Evolutionary conservation across 2,888 invertebrate species (phyloP), one percentile per base, ranked within the genome.

Genomic region (Ceratothoa steindachneri): DNA sequence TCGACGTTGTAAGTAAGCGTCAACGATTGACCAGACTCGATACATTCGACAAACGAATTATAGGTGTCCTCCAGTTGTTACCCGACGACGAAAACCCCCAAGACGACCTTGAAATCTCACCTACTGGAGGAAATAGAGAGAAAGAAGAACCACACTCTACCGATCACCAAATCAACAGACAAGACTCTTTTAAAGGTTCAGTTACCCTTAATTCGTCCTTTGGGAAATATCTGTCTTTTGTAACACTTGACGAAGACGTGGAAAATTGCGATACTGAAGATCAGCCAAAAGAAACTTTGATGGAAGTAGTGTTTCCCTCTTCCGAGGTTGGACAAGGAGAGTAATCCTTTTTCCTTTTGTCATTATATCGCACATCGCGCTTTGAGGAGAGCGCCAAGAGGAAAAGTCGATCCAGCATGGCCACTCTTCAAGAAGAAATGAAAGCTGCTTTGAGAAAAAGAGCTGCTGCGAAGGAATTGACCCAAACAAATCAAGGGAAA

Each of bases 141-240:
- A 41, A 41, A 41, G 15, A 41, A 41, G 41, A 41, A 41, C 5
- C 5, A 9, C 41, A 9, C 41, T 41, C 41, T 9, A 5, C n/a
- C 19, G 67, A 31, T 19, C 31, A 22, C 9, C 29, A 28, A 53
- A 12, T 55, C 12, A 19, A 30, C n/a, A 70, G 31, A 22, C 75
- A 78, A 60, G 75, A 78, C 69, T 75, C 75, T 28, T 78, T 78
- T 70, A 73, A 76, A 65, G 75, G n/a, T n/a, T n/a, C n/a, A n/a
- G n/a, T n/a, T n/a, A n/a, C n/a, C n/a, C n/a, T n/a, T n/a, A n/a
- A n/a, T n/a, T n/a, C n/a, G 24, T 75, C 78, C 4, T 78, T 78
- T 67, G 75, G 73, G 30, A 75, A 75, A 24, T 78, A 75, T 64
- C 55, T 78, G 19, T 71, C 75, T n/a, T 29, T 78, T 29, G 78